A percentile compares a stretch with the other conserved stretches of the same genome.
Evolutionary conservation across 2,797 vertebrate genomes (phyloP).

Genomic region (Euthynnus affinis): DNA sequence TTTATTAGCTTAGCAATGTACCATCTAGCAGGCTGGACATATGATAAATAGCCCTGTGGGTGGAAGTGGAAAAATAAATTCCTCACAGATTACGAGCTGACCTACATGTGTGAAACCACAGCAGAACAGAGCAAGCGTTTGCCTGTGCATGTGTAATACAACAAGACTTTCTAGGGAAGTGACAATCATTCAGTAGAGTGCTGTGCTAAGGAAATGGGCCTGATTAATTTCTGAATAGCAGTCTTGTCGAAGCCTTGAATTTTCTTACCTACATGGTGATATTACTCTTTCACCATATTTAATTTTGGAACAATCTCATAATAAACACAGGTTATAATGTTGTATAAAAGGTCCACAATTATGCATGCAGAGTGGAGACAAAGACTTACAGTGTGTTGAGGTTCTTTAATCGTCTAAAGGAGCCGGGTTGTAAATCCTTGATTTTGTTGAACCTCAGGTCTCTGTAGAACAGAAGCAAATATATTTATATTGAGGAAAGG

Average conservation of each 20-base stretch:
- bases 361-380: not conserved
- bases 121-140: constrained; percentile 45
- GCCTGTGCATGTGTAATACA: constrained; percentile 28
- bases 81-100: constrained; percentile 71
- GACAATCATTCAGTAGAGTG: constrained; percentile 18
- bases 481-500: not conserved
- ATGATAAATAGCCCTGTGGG: constrained; percentile 60
- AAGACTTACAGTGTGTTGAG: constrained; percentile 92
- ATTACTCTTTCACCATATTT: not conserved
- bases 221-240: not conserved
- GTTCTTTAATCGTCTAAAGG: constrained; percentile 93
- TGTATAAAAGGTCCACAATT: not conserved
- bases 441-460: constrained; percentile 99
- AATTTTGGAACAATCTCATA: not conserved
- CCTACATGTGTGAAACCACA: constrained; percentile 67
- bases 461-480: constrained; percentile 80
- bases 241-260: not conserved
- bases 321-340: not conserved
- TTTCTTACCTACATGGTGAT: not conserved
- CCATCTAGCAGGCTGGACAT: constrained; percentile 41
- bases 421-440: constrained; percentile 93
- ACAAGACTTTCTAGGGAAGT: constrained; percentile 46
- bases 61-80: constrained; percentile 71
- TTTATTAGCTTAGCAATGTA: constrained; percentile 50
- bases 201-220: constrained; percentile 22